Evolutionary conservation across 2,888 invertebrate species (phyloP).

Genomic region (Listrodromus nycthemerus): DNA sequence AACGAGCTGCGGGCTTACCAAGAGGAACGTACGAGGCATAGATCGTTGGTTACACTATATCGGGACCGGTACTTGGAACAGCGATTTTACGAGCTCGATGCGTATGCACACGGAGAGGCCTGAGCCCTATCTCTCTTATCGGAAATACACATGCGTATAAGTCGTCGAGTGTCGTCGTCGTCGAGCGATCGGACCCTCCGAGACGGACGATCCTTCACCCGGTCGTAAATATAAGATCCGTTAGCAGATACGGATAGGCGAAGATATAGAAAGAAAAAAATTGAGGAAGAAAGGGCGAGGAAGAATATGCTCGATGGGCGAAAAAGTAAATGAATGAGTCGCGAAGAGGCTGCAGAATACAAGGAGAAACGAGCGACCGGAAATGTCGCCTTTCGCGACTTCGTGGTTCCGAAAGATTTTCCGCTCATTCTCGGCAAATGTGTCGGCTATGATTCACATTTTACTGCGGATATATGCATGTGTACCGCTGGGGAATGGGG

Average conservation of each 20-base stretch:
- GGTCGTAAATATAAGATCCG: conserved; percentile 76
- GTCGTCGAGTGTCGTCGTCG: conserved; percentile 58
- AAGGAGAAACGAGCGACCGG: conserved; percentile 6
- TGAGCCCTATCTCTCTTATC: conserved; percentile 76
- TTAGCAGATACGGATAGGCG: conserved; percentile 53
- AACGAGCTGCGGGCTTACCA: background rate
- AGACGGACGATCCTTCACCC: conserved; percentile 71
- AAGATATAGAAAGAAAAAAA: conserved; percentile 22
- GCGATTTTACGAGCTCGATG: conserved; percentile 70
- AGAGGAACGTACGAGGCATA: background rate
- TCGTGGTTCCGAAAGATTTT: conserved; percentile 55
- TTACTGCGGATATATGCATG: background rate
- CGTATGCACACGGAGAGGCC: conserved; percentile 20
- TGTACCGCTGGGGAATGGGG: background rate
- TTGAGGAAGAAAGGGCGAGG: conserved; percentile 20
- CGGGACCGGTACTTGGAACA: conserved; percentile 65
- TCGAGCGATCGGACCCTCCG: conserved; percentile 73
- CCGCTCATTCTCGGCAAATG: conserved; percentile 49
- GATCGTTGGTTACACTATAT: conserved; percentile 12
- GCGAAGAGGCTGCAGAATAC: conserved; percentile 25
- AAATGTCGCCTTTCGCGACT: conserved; percentile 40
- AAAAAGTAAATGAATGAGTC: background rate
- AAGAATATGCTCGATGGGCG: background rate
- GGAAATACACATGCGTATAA: conserved; percentile 75
- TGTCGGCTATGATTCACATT: conserved; percentile 57